Evolutionary conservation across 2,797 vertebrate species (phyloP).

Genomic region (Fistularia tabacaria): DNA sequence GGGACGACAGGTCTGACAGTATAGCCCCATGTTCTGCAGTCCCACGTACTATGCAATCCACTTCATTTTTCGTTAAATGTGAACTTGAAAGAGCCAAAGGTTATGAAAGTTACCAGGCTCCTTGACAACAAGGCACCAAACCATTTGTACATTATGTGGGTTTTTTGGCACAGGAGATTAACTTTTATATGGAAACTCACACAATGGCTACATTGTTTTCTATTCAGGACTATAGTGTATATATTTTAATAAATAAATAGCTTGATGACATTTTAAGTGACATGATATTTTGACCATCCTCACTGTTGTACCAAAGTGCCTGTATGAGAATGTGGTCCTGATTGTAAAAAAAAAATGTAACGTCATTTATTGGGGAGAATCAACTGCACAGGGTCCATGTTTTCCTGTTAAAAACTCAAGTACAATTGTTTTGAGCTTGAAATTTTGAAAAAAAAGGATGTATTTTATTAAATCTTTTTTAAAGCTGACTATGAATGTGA

Average conservation of each 20-base stretch:
- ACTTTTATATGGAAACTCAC: slow-evolving; percentile 20
- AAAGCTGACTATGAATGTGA: no score
- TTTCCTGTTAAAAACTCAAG: slow-evolving; percentile 28
- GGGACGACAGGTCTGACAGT: no score
- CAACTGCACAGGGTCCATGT: slow-evolving; percentile 38
- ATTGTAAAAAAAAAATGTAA: slow-evolving; percentile 24
- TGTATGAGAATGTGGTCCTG: slow-evolving; percentile 24
- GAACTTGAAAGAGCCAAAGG: no score
- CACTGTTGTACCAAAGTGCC: slow-evolving; percentile 29
- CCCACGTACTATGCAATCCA: no score
- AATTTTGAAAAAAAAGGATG: slow-evolving; percentile 38
- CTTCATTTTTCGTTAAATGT: no score
- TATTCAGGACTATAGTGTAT: slow-evolving; percentile 35
- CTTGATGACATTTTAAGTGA: slow-evolving; percentile 33
- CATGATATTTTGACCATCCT: slow-evolving; percentile 21
- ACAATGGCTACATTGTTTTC: slow-evolving; percentile 35
- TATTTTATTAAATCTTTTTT: slow-evolving; percentile 55
- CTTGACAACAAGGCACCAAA: slow-evolving; percentile 4
- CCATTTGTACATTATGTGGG: slow-evolving; percentile 5
- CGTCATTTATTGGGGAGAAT: slow-evolving; percentile 36
- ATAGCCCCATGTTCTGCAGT: no score
- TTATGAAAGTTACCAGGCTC: slow-evolving; percentile 11
- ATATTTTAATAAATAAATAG: slow-evolving; percentile 40
- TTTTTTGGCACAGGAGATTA: neutral
- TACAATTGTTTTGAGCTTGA: slow-evolving; percentile 55